These are phyloP conservation scores for Pagetopsis macropterus DNA, from an alignment of 2,797 vertebrate genomes.

Conservation along the genomic window DNA sequence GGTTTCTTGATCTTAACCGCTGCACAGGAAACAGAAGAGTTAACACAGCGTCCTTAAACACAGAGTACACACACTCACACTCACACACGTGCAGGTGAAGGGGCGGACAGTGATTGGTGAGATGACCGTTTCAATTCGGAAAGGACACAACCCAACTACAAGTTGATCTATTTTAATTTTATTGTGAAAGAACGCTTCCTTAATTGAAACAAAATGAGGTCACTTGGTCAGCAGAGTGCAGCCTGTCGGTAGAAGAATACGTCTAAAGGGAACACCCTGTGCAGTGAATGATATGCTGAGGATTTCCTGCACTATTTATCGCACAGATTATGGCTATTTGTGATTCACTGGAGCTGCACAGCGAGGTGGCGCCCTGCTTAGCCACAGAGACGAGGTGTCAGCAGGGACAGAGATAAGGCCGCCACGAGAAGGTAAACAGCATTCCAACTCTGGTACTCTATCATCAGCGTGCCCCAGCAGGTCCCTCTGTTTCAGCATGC, in stretches of 20 bases:
- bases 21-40: slow-evolving; percentile 66
- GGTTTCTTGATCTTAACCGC: slow-evolving; percentile 99
- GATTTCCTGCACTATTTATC: slow-evolving; percentile 56
- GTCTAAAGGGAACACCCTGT: slow-evolving; percentile 9
- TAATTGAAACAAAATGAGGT: background rate
- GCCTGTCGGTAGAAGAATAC: slow-evolving; percentile 2
- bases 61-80: slow-evolving; percentile 3
- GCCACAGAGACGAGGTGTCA: slow-evolving; percentile 20
- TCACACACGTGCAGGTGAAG: slow-evolving; percentile 41
- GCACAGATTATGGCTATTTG: slow-evolving; percentile 59
- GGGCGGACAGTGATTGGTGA: slow-evolving; percentile 27
- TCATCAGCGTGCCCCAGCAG: slow-evolving; percentile 51
- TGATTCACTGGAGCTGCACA: slow-evolving; percentile 25
- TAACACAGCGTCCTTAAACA: slow-evolving; percentile 8
- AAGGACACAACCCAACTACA: slow-evolving; percentile 7
- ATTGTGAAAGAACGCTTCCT: background rate
- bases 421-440: slow-evolving; percentile 43
- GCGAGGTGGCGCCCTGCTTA: slow-evolving; percentile 24
- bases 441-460: slow-evolving; percentile 62
- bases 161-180: background rate
- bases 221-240: background rate
- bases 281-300: slow-evolving; percentile 33
- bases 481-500: slow-evolving; percentile 74
- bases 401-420: slow-evolving; percentile 41
- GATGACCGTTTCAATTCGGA: background rate